Percentiles rank a stretch among this genome's conserved stretches.
phyloP scores from a whole-genome alignment of 2,113 vertebrate genomes.

The Pundamilia nyererei region DNA sequence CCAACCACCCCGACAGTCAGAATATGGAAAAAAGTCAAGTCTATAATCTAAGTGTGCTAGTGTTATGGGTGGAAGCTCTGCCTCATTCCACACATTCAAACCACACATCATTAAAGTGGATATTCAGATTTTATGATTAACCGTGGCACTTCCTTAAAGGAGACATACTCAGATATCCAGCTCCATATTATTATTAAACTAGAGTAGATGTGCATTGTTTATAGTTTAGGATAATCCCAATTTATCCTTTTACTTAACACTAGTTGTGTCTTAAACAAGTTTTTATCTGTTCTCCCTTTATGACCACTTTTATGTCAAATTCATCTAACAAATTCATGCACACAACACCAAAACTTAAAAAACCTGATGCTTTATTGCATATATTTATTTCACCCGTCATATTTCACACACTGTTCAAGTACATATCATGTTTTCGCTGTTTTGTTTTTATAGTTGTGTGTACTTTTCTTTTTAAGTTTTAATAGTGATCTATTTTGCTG shows the following conservation, averaged over 20 bases:
- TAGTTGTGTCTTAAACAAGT: neutral
- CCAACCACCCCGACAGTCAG: neutral
- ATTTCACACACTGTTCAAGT: neutral
- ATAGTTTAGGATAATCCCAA: neutral
- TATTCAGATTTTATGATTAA: neutral
- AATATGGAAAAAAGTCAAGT: neutral
- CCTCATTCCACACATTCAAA: constrained; percentile 36
- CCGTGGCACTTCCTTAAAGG: neutral
- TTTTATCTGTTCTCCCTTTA: neutral
- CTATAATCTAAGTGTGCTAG: neutral
- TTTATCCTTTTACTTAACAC: neutral
- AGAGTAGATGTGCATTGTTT: neutral
- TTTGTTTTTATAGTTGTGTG: neutral
- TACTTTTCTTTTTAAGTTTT: neutral
- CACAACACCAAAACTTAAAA: neutral
- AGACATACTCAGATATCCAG: neutral
- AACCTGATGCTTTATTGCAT: neutral
- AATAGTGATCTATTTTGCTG: neutral
- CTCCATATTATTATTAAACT: neutral
- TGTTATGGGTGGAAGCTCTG: neutral
- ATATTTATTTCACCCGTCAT: neutral
- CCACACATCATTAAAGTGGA: neutral
- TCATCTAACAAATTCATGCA: neutral
- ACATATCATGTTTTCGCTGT: neutral
- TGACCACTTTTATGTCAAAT: neutral